Percentiles rank a stretch among this genome's conserved stretches.
These are phyloP conservation scores for Limnephilus marmoratus DNA, from an alignment of 2,888 invertebrate species.

Conservation along the genomic window DNA sequence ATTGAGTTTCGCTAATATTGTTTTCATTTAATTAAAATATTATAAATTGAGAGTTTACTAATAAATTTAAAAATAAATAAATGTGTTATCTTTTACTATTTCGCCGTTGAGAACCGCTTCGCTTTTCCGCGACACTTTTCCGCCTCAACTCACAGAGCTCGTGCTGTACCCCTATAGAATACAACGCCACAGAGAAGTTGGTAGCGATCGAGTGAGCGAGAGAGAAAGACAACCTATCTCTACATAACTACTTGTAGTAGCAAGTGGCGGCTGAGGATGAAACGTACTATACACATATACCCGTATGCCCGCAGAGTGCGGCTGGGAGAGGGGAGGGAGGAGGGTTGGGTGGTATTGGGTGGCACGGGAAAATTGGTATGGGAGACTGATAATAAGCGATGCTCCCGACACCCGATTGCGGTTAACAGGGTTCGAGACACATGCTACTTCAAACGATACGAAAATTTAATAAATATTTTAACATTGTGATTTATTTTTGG, in stretches of 20 bases:
- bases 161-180: not conserved
- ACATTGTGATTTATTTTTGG: no score
- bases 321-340: conserved; percentile 32
- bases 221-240: not conserved
- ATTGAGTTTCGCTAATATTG: no score
- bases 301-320: conserved; percentile 58
- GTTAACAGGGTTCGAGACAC: conserved; percentile 46
- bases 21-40: no score
- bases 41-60: no score
- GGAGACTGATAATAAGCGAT: conserved; percentile 69
- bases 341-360: conserved; percentile 37
- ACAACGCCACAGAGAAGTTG: not conserved
- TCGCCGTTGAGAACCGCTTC: not conserved
- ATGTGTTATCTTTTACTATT: not conserved
- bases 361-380: conserved; percentile 38
- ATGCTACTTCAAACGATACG: not conserved
- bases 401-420: conserved; percentile 66
- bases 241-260: not conserved
- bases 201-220: not conserved
- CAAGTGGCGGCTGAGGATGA: not conserved
- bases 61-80: no score
- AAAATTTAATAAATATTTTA: not conserved
- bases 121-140: not conserved
- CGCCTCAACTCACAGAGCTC: not conserved
- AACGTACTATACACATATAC: not conserved